Base-by-base conservation (phyloP, 2,888 invertebrate species). In the Oscheius sp. region DNA sequence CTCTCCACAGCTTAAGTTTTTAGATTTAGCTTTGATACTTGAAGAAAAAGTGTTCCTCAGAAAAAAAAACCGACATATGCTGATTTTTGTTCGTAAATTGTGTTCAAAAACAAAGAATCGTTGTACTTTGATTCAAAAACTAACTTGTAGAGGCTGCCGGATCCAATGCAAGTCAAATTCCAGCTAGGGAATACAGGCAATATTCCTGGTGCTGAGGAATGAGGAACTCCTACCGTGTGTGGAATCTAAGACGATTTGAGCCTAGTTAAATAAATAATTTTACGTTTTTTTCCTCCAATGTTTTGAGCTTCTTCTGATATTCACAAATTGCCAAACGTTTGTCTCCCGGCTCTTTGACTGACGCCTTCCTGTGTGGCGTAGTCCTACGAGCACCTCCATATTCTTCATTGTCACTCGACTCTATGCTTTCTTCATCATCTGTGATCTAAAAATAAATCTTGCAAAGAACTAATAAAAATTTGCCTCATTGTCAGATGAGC, bases 211-310 rank as follows among this genome's bases (percentile, higher is more conserved):
- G 93, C 93, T 64, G 93, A 92, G 79, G 90, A 90, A 85, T 95
- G 94, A 63, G 95, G 89, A 93, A 96, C 94, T 65, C 93, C 93
- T 0, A 94, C 93, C 34, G 95, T 89, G 89, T 94, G 95, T 0
- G 70, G 71, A 8, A 70, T 48, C 69, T 69, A 33, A 31, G 52
- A n/a, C n/a, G n/a, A 46, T 64, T 12, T 10, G 10, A 10, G 12
- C 2, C 3, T 58, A 6, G 12, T 3, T 67, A 17, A 10, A 39
- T 2, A 23, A 63, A n/a, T n/a, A 39, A 34, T 17, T 6, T 20
- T 48, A 64, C 4, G 5, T 42, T 65, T 73, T 73, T 33, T 33
- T 63, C 45, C n/a, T 48, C 45, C 12, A 68, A 34, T 10, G 48
- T 23, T 33, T 27, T 48, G 27, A 20, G 15, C 39, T 50, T 58